These are phyloP conservation scores for Sphyrna mokarran DNA, from an alignment of 2,113 vertebrate genomes.

Conservation along the genomic window DNA sequence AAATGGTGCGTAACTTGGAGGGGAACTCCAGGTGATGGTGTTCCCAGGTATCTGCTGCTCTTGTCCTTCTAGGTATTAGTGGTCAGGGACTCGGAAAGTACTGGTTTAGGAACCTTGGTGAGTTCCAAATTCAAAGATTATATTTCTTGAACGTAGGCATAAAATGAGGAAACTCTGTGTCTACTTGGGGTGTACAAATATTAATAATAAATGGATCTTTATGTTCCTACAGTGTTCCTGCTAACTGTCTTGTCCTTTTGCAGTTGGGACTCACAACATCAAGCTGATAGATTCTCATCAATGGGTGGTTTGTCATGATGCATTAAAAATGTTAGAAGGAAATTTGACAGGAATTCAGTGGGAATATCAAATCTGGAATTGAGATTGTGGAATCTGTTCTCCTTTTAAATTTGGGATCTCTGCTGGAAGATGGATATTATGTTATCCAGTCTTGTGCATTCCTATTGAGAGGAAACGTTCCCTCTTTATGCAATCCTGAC, in stretches of 20 bases:
- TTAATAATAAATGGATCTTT: no score
- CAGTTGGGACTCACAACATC: neutral
- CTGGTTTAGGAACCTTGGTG: no score
- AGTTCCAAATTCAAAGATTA: neutral
- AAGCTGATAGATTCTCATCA: neutral
- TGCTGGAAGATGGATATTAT: neutral
- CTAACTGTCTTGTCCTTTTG: neutral
- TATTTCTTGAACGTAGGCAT: neutral
- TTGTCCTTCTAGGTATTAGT: no score
- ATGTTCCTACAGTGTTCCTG: neutral
- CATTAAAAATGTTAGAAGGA: neutral
- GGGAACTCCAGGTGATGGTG: no score
- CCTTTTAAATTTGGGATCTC: neutral
- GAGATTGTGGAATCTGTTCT: neutral
- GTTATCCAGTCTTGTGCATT: neutral
- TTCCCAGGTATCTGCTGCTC: no score
- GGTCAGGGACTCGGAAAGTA: no score
- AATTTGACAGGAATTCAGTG: neutral
- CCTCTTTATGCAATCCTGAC: neutral
- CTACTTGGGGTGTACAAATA: neutral
- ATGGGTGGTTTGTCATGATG: neutral
- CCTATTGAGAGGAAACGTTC: neutral
- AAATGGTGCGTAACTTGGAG: no score
- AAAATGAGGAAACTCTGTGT: neutral
- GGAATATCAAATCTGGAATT: neutral